Conservation (phyloP, 2,113 vertebrate genomes). For the Embiotoca jacksoni region DNA sequence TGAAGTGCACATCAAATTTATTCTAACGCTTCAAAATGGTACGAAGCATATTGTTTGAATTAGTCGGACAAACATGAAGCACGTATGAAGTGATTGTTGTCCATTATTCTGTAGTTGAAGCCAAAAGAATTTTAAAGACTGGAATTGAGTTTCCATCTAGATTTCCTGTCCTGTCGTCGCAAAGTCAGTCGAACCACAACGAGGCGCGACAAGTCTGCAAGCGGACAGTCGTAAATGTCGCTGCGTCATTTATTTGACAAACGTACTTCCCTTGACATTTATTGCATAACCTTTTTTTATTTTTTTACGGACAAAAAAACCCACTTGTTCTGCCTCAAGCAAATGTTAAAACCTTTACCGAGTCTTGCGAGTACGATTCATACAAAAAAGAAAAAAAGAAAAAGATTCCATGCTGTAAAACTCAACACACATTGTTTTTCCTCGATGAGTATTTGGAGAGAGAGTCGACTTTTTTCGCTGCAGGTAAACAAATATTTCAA, state of each 20-base stretch:
- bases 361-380: background rate
- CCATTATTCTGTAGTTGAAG: too few species aligned
- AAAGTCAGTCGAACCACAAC: conserved; percentile 9
- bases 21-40: background rate
- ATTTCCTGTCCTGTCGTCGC: background rate
- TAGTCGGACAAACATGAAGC: too few species aligned
- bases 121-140: background rate
- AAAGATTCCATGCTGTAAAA: too few species aligned
- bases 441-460: background rate
- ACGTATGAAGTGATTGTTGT: too few species aligned
- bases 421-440: too few species aligned
- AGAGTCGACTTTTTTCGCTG: background rate
- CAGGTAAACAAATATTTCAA: background rate
- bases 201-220: conserved; percentile 32
- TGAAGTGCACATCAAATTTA: background rate
- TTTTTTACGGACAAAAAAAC: conserved; percentile 25
- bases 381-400: too few species aligned
- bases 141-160: conserved; percentile 2
- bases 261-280: conserved; percentile 43
- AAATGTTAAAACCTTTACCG: background rate
- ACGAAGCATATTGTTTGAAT: too few species aligned
- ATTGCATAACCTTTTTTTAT: background rate
- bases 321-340: conserved; percentile 12
- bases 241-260: conserved; percentile 47
- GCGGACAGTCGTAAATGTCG: conserved; percentile 32